These are phyloP conservation scores for Terrapene triunguis DNA, from an alignment of 2,113 vertebrate genomes.

Conservation along the genomic window DNA sequence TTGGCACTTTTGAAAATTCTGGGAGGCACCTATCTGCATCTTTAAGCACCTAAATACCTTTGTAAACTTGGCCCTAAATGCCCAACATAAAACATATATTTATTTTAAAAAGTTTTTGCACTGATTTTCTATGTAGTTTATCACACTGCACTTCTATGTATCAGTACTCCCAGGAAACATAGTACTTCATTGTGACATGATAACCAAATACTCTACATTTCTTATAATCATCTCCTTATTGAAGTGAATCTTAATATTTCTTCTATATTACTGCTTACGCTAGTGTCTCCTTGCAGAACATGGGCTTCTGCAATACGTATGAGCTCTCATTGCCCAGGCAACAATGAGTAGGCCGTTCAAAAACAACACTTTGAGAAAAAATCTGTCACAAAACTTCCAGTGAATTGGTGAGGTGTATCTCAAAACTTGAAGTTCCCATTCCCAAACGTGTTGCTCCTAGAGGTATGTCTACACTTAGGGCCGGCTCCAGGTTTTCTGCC, in stretches of 20 bases:
- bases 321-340: background rate
- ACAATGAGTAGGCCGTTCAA: background rate
- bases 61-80: background rate
- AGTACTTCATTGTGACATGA: background rate
- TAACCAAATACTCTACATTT: too few relatives aligned
- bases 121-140: background rate
- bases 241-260: background rate
- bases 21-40: background rate
- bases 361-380: background rate
- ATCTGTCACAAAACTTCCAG: background rate
- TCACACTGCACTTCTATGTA: background rate
- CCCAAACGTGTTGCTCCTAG: background rate
- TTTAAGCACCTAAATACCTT: background rate
- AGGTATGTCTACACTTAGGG: background rate
- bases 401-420: background rate
- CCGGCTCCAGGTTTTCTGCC: too few relatives aligned
- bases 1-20: background rate
- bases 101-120: background rate
- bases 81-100: background rate
- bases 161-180: background rate
- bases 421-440: background rate
- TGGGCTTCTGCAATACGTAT: background rate
- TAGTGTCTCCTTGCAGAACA: background rate
- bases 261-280: background rate
- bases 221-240: background rate